Evolutionary conservation across 2,888 invertebrate genomes (phyloP), one percentile per base, ranked within the genome.

Genomic region (Biston stratarius): DNA sequence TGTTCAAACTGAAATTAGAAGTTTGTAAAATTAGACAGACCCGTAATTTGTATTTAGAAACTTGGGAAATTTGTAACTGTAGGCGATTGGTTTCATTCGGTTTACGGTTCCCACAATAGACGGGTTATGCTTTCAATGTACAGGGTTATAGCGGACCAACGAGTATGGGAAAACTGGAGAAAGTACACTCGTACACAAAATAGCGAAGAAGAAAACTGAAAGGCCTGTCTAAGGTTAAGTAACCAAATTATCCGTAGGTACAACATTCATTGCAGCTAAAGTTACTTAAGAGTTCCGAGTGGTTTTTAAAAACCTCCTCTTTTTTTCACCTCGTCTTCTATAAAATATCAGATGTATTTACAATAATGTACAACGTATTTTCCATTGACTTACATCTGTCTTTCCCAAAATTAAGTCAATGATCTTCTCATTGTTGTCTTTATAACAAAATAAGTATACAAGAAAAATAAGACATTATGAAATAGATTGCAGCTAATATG

Each of bases 161-260:
- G 85, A 88, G 88, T 90, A 90, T 88, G 83, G 80, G 83, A 79
- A 82, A 83, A 80, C 81, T 76, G 74, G 76, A 72, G 66, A 44
- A 44, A 11, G 82, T 83, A 84, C 83, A 82, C 80, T 76, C 79
- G 55, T 65, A 36, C 47, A 53, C 58, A 67, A 66, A 47, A 24
- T 48, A 48, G 6, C 8, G 2, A 12, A 15, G 5, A 6, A n/a
- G 1, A 52, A 34, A 34, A n/a, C 6, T 52, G 6, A 36, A 6
- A 36, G 7, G 7, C 36, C 5, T 36, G 36, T 38, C 24, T 38
- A 38, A 38, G 9, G 9, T 38, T 38, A 5, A 8, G 38, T 36
- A 6, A 36, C 5, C 7, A 36, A 36, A 36, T 38, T 38, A 3
- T 24, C 24, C 24, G 24, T 24, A 24, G 24, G 24, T 1, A 24